Base-by-base conservation (phyloP, 2,888 invertebrate genomes). In the Linnaemya vulpina region DNA sequence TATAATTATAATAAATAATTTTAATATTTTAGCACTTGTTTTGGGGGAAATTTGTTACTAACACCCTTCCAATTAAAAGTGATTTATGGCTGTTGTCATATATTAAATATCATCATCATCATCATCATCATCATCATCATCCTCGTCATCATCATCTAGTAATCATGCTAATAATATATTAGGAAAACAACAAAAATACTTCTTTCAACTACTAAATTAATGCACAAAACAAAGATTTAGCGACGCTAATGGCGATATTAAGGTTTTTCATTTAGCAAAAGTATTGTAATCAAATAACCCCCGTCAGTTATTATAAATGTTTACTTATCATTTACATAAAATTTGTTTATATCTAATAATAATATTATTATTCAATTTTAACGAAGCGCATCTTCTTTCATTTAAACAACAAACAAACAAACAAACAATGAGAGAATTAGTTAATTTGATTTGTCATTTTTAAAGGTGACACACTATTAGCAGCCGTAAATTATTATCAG, bases 391-490 rank as follows among this genome's bases (percentile, higher is more conserved):
- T 78, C 70, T 70, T 76, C 10, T 74, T 30, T 17, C 22, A 43
- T 74, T 81, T 40, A 5, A 30, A 22, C 1, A 49, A 20, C 11
- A 0, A 62, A 10, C 15, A 62, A 40, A 10, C 15, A 62, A 40
- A 53, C 1, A 46, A 49, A 38, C 38, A 38, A 38, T 11, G 11
- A 38, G 62, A 20, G 22, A 11, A 49, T 20, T 30, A 17, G 25
- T 75, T 30, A 71, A 71, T 43, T 46, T 46, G 25, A 60, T 40
- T 83, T 73, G 30, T 49, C n/a, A 62, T 55, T 58, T 40, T 58
- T 40, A 60, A 53, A 79, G 53, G 73, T 79, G 73, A 73, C 79
- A 79, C 55, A 58, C 65, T 73, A 55, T 58, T 73, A 67, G 35
- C 67, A 73, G 20, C 40, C 11, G 43, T 65, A 49, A 65, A n/a